Base-by-base conservation (phyloP, 2,113 vertebrate species). In the Gulo gulo region DNA sequence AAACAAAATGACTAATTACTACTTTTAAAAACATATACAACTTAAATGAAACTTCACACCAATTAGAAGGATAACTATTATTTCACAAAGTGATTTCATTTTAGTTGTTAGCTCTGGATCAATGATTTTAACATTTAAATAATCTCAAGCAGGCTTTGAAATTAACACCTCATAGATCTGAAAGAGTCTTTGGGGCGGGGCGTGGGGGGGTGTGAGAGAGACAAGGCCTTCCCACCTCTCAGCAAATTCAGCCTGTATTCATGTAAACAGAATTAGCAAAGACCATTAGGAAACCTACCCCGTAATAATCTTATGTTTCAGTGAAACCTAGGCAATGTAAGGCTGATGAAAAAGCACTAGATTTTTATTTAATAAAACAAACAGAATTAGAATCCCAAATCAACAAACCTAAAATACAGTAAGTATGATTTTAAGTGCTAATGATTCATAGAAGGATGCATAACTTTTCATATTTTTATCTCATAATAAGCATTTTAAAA, bases 121-220 rank as follows among this genome's bases (percentile, higher is more conserved):
- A 97, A 47, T 8, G 26, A 89, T 55, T 90, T 97, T 96, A 96
- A 89, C 89, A 98, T 97, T 52, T 88, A 69, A 97, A 88, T 82
- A 78, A 83, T 39, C 67, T 88, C 94, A 81, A 88, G 16, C 31
- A 73, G 94, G 63, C 34, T 96, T 95, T 96, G 45, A 95, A 94
- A 97, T 96, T 80, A 96, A 89, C 93, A 95, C 82, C 79, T 95
- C 59, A 12, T 21, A 71, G 42, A 59, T 21, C 67, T n/a, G 29
- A 91, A 69, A 59, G 78, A n/a, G 18, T 57, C 7, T 52, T 76
- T 21, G 91, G 73, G 34, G 85, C 86, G 88, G 87, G 97, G 52
- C 16, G 15, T 52, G 14, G 14, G 50, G 47, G 15, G 14, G 50
- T 52, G 50, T 4, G 16, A 18, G 52, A 55, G 52, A 55, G 52